Evolutionary conservation across 2,888 invertebrate species (phyloP), one percentile per base, ranked within the genome.

Genomic region (Sycophila texana): DNA sequence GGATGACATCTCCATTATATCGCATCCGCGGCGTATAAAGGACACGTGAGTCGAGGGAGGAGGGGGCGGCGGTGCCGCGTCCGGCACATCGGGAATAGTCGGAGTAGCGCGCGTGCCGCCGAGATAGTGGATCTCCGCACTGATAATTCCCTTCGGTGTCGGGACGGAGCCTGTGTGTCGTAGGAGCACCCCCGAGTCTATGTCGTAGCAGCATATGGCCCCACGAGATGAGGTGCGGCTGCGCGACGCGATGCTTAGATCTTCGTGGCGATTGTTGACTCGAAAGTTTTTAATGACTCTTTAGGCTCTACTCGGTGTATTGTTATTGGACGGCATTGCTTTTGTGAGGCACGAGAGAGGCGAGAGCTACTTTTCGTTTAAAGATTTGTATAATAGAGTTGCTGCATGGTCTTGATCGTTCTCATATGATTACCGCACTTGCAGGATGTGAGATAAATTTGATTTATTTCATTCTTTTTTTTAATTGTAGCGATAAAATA

Each of bases 1-100:
- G 87, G 86, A 88, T 90, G 90, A 90, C 90, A 90, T 89, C 87
- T 89, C 90, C 89, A 90, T 90, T 90, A 90, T 90, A 90, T 89
- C 89, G 88, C 89, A 84, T 83, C 83, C 79, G 78, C 82, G 39
- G 57, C 60, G 39, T 39, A 66, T 72, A 66, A 82, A 85, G 82
- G 79, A 83, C 72, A 77, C 57, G 79, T 74, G 80, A 77, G 76
- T 75, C 76, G 80, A 82, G 83, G 83, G 81, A 70, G 30, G 67
- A 58, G 76, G 60, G 66, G 74, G 66, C 39, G 7, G 7, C 39
- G 39, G 39, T 7, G 39, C 39, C 39, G 39, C 39, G 39, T 39
- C 39, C 39, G 13, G 57, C 47, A 66, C 55, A 67, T 75, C 81
- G 82, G 81, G 79, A 78, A 77, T 83, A 83, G 84, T 82, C 83